phyloP scores from a whole-genome alignment of 92 coral and sea anemone species.

The Parazoanthus swiftii region DNA sequence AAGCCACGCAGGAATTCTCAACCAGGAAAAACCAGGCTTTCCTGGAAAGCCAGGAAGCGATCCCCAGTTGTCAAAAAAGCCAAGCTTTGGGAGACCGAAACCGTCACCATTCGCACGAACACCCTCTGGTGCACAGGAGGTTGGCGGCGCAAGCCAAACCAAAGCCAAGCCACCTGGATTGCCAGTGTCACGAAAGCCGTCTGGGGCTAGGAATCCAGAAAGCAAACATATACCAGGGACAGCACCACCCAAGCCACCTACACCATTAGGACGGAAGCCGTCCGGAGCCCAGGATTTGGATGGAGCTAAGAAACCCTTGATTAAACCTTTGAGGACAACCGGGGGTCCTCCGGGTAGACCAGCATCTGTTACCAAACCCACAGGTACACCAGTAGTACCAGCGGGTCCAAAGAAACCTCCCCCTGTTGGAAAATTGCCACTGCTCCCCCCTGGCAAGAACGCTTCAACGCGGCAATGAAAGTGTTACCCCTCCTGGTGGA shows the following conservation, averaged over 20 bases:
- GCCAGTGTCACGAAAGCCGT: constrained; percentile 31
- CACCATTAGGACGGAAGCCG: constrained; percentile 40
- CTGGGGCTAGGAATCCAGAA: constrained; percentile 17
- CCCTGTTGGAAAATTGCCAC: constrained; percentile 24
- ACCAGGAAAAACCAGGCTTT: constrained; percentile 29
- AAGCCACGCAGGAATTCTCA: constrained; percentile 57
- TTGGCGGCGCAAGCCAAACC: not conserved
- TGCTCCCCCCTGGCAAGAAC: constrained; percentile 26
- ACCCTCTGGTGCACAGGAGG: constrained; percentile 34
- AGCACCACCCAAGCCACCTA: constrained; percentile 44
- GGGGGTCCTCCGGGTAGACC: constrained; percentile 29
- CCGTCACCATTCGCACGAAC: constrained; percentile 21
- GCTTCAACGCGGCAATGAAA: constrained; percentile 10
- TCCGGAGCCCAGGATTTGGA: constrained; percentile 42
- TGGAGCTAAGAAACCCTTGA: constrained; percentile 1
- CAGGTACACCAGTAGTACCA: constrained; percentile 6
- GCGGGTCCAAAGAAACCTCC: constrained; percentile 20
- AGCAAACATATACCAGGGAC: constrained; percentile 7
- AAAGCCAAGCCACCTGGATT: constrained; percentile 14
- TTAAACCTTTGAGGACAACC: constrained; percentile 12
- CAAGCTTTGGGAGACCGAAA: constrained; percentile 25
- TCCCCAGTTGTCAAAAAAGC: constrained; percentile 41
- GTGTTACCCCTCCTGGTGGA: not conserved
- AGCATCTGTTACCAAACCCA: not conserved
- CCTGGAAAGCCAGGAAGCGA: constrained; percentile 32